Percentiles rank a stretch among this genome's conserved stretches.
Evolutionary conservation across 2,113 vertebrate genomes (phyloP).

Genomic region (Montifringilla adamsi): DNA sequence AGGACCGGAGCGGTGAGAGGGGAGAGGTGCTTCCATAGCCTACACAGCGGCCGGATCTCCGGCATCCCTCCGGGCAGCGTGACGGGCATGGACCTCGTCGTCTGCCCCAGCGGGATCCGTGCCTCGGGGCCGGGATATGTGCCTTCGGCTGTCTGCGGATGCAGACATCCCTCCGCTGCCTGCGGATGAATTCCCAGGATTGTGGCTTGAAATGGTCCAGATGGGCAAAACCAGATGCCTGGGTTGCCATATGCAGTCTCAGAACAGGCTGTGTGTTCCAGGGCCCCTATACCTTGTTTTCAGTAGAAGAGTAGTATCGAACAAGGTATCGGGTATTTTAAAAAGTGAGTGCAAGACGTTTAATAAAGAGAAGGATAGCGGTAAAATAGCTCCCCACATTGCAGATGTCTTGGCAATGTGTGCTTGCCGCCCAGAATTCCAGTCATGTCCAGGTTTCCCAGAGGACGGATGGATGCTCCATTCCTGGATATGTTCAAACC

Average conservation of each 20-base stretch:
- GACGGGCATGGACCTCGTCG: rapidly evolving
- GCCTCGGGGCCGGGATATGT: neutral
- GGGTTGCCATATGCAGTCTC: rapidly evolving
- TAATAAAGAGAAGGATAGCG: neutral
- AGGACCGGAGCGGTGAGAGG: rapidly evolving
- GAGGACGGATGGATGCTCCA: neutral
- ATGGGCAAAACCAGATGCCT: neutral
- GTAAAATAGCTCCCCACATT: neutral
- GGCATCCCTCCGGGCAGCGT: neutral
- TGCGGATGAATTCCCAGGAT: rapidly evolving
- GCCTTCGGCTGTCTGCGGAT: neutral
- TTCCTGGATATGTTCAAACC: neutral
- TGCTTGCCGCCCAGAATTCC: neutral
- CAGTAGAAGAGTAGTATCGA: neutral
- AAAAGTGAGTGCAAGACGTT: neutral
- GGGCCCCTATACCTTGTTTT: neutral
- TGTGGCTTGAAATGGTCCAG: rapidly evolving
- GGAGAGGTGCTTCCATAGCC: neutral
- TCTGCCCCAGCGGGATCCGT: rapidly evolving
- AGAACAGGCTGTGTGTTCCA: neutral
- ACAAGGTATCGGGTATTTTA: rapidly evolving
- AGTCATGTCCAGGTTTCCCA: neutral
- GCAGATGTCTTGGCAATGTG: too few relatives aligned
- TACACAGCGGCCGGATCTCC: neutral
- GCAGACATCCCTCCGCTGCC: neutral